Base-by-base conservation (phyloP, 2,888 invertebrate genomes). In the Amphipyra tragopoginis region DNA sequence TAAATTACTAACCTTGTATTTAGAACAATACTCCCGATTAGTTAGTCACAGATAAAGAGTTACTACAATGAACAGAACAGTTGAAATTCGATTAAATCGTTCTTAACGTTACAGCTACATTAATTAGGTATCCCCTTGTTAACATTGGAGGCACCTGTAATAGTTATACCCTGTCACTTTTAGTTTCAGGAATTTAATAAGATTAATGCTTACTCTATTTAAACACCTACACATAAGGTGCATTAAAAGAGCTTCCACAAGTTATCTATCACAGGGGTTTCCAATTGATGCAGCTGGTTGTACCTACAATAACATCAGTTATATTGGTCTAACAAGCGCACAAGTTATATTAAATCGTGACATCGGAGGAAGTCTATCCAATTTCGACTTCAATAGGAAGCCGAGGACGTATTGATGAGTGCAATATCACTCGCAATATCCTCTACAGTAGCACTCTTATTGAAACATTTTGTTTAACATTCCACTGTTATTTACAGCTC, bases 401-500 rank as follows among this genome's bases (percentile, higher is more conserved):
- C 65, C 48, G 69, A 71, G 64, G 65, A 64, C 64, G 75, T 76
- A 76, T 77, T 73, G 80, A 80, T 72, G 79, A 73, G 65, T 67
- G 77, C 77, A 78, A 83, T 84, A 84, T 81, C 75, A 66, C 60
- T 42, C 26, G 64, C 68, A 81, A 81, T 81, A 81, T 81, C 80
- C 78, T 58, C 50, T 62, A 64, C 61, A 45, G 50, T 47, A 36
- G 43, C 40, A 34, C 44, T 49, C 50, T 62, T 59, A 59, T 63
- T 71, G 48, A 14, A 64, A 53, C 53, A 52, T 56, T 55, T 57
- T 67, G 65, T 59, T 63, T 57, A 59, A 56, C 34, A 42, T 57
- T 69, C 21, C 13, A 48, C 26, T 47, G 29, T 13, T 43, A 53
- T 54, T 60, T 56, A 64, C 57, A 52, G 34, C 43, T 26, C 43